Conservation (phyloP, 2,797 vertebrate genomes). For the Myotis daubentonii region DNA sequence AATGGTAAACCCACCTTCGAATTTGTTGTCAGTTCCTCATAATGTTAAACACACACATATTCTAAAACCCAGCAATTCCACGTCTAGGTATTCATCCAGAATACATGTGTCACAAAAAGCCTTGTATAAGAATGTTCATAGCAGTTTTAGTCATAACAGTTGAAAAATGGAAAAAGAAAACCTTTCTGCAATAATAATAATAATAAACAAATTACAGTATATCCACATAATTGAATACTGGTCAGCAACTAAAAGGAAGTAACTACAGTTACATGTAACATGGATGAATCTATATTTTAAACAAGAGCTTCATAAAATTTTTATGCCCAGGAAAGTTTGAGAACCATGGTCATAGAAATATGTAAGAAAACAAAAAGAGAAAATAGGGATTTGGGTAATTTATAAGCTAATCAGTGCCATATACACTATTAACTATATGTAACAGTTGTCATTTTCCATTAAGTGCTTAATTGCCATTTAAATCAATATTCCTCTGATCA, state of each 20-base stretch:
- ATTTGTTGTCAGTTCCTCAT: not conserved
- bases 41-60: not conserved
- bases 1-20: not conserved
- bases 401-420: not conserved
- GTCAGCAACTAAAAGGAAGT: constrained; percentile 5
- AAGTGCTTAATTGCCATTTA: constrained; percentile 40
- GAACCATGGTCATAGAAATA: not conserved
- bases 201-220: not conserved
- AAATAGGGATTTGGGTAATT: not conserved
- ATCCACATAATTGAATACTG: not conserved
- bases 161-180: not conserved
- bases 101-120: not conserved
- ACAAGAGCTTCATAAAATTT: constrained; percentile 21
- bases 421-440: not conserved
- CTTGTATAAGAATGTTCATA: not conserved
- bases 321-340: not conserved
- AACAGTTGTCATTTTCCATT: not conserved
- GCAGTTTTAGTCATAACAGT: not conserved
- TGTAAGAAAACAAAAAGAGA: not conserved
- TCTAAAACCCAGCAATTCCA: not conserved
- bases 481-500: not conserved
- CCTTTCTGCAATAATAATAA: not conserved
- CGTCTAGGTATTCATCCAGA: not conserved
- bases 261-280: not conserved
- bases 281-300: constrained; percentile 32